phyloP scores from a whole-genome alignment of 2,113 vertebrate genomes.

The Meriones unguiculatus region DNA sequence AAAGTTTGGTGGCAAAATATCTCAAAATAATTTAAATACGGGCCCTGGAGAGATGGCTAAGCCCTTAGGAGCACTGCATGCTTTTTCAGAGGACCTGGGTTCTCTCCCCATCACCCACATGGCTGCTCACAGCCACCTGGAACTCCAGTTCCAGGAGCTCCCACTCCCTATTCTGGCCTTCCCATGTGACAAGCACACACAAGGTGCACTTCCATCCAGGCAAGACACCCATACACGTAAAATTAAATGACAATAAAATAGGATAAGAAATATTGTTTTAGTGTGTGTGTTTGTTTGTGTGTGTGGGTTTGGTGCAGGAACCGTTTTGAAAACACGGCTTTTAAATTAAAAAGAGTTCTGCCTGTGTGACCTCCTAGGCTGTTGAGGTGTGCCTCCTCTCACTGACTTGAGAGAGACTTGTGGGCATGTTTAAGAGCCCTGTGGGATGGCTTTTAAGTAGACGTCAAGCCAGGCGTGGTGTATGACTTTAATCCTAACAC shows the following conservation, averaged over 20 bases:
- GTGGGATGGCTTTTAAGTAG: neutral
- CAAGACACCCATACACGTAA: neutral
- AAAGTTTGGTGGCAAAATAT: neutral
- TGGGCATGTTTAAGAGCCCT: neutral
- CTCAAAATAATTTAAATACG: neutral
- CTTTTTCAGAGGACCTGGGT: neutral
- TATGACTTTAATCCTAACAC: neutral
- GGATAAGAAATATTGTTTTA: too few relatives aligned
- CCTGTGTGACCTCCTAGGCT: neutral
- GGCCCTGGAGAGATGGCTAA: neutral
- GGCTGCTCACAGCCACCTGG: neutral
- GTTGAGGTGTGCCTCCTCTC: neutral
- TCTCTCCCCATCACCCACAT: neutral
- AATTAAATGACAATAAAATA: neutral
- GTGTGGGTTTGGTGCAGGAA: neutral
- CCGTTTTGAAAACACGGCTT: slow-evolving; percentile 21
- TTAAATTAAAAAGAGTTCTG: neutral
- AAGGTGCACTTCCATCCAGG: neutral
- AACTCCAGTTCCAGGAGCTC: neutral
- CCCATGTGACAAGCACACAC: neutral
- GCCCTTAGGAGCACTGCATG: neutral
- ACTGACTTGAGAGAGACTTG: neutral
- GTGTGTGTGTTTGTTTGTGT: too few relatives aligned
- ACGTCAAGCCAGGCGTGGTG: neutral
- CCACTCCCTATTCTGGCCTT: neutral